A percentile compares a stretch with the other conserved stretches of the same genome.
phyloP scores from a whole-genome alignment of 2,888 invertebrate species.

The Drosophila limbata region DNA sequence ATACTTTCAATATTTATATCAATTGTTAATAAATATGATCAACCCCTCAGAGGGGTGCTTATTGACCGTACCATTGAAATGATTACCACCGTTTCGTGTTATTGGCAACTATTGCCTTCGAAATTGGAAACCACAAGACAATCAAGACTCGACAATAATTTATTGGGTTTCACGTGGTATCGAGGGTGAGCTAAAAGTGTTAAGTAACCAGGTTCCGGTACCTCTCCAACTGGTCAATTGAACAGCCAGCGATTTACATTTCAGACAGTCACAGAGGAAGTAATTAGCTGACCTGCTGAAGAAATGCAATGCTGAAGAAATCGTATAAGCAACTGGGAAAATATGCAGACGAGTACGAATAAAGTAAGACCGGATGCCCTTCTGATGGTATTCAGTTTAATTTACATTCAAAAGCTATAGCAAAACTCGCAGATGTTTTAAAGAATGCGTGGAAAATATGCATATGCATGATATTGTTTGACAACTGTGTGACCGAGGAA shows the following conservation, averaged over 20 bases:
- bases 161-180: slow-evolving; percentile 65
- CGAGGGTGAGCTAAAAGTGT: slow-evolving; percentile 49
- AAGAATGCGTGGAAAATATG: slow-evolving; percentile 24
- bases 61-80: slow-evolving; percentile 37
- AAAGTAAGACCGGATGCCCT: slow-evolving; percentile 56
- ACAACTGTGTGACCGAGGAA: slow-evolving; percentile 31
- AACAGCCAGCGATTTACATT: slow-evolving; percentile 49
- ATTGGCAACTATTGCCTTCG: slow-evolving; percentile 37
- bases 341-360: slow-evolving; percentile 26
- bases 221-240: slow-evolving; percentile 42
- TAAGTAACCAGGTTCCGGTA: slow-evolving; percentile 69
- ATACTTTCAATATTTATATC: slow-evolving; percentile 79
- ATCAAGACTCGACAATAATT: slow-evolving; percentile 61
- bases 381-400: slow-evolving; percentile 32
- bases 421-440: slow-evolving; percentile 33
- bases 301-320: slow-evolving; percentile 53
- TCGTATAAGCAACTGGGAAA: slow-evolving; percentile 62
- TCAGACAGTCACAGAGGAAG: slow-evolving; percentile 48
- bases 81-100: slow-evolving; percentile 30
- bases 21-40: slow-evolving; percentile 80
- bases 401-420: slow-evolving; percentile 53
- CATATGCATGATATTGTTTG: slow-evolving; percentile 22
- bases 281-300: slow-evolving; percentile 48
- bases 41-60: slow-evolving; percentile 46
- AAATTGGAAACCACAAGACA: slow-evolving; percentile 69